Conservation (phyloP, 2,797 vertebrate genomes). For the Oryzias sinensis region DNA sequence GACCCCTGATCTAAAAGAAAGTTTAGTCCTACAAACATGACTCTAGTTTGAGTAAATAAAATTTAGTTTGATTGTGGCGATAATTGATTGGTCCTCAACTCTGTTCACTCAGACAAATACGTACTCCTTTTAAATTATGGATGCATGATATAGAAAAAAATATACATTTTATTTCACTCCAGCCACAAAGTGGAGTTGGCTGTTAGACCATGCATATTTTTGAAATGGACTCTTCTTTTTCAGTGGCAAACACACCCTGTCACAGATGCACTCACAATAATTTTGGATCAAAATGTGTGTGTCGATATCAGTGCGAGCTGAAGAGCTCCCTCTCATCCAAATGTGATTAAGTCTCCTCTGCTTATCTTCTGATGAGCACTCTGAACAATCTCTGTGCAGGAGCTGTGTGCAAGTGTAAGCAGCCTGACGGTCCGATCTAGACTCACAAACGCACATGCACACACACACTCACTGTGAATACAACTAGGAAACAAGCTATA, state of each 20-base stretch:
- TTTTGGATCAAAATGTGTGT: slow-evolving; percentile 58
- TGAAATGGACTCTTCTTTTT: slow-evolving; percentile 41
- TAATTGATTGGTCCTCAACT: slow-evolving; percentile 34
- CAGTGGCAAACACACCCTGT: slow-evolving; percentile 12
- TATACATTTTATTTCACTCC: no score
- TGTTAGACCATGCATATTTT: slow-evolving; percentile 9
- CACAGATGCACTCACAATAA: slow-evolving; percentile 22
- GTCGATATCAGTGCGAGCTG: slow-evolving; percentile 66
- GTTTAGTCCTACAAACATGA: no score
- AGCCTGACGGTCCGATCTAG: slow-evolving; percentile 25
- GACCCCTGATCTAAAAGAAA: no score
- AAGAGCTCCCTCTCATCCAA: slow-evolving; percentile 76
- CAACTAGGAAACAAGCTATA: slow-evolving; percentile 51
- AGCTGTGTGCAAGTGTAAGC: slow-evolving; percentile 14
- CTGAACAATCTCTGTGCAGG: slow-evolving; percentile 48
- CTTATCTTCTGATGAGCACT: slow-evolving; percentile 80
- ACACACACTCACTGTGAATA: slow-evolving; percentile 22
- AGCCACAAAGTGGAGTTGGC: background rate
- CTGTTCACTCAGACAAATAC: background rate
- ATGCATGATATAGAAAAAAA: no score
- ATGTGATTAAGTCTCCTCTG: slow-evolving; percentile 74
- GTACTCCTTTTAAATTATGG: no score
- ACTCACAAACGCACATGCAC: slow-evolving; percentile 23
- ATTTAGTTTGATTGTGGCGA: slow-evolving; percentile 9
- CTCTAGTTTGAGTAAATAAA: background rate